These are phyloP conservation scores for Cenopis cana DNA, from an alignment of 2,888 invertebrate species.

Conservation along the genomic window DNA sequence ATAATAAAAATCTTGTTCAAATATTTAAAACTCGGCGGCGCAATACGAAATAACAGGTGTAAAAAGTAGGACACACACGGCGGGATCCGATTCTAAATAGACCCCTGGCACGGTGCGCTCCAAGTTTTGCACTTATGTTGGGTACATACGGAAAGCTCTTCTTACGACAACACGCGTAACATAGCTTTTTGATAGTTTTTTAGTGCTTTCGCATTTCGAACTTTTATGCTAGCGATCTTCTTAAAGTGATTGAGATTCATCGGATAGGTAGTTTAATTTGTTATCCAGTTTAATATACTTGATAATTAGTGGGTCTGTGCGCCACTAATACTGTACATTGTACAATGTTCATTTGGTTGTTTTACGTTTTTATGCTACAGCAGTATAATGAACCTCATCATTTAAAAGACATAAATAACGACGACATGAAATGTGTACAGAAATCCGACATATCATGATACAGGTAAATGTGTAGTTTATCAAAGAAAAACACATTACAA, in stretches of 20 bases:
- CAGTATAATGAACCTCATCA: background rate
- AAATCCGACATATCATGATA: too few species aligned
- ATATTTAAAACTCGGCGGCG: conserved; percentile 3
- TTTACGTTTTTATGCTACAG: too few species aligned
- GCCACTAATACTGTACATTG: too few species aligned
- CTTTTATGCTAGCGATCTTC: background rate
- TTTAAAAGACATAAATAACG: background rate
- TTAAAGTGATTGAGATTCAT: background rate
- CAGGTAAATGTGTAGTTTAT: too few species aligned
- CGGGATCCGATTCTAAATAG: conserved; percentile 27
- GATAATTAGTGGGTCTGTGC: too few species aligned
- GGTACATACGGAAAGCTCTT: conserved; percentile 40
- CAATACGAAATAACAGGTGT: conserved; percentile 18
- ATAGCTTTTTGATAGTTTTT: conserved; percentile 4
- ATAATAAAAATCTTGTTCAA: background rate
- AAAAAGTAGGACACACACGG: conserved; percentile 39
- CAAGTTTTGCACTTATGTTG: conserved; percentile 43
- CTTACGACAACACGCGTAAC: conserved; percentile 8
- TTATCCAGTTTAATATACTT: background rate
- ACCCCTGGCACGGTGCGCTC: conserved; percentile 37
- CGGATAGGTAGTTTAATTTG: background rate
- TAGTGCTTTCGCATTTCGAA: conserved; percentile 7
- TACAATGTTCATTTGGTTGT: too few species aligned
- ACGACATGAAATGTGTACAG: background rate
- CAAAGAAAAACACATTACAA: too few species aligned